Percentiles rank a stretch among this genome's conserved stretches.
Evolutionary conservation across 2,113 vertebrate genomes (phyloP).

Genomic region (Paracanthobrama guichenoti): DNA sequence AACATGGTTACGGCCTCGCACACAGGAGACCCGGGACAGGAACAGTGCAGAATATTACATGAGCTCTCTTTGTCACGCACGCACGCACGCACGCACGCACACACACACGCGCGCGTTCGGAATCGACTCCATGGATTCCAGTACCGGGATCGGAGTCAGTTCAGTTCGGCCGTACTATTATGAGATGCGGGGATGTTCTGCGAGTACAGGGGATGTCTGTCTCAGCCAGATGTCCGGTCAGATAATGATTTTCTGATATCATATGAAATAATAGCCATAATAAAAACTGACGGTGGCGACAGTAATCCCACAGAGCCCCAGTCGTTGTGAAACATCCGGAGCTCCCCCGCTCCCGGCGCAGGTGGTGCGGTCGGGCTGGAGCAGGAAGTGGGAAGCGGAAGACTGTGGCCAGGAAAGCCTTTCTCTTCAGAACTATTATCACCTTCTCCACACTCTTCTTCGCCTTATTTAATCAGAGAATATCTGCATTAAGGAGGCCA

Average conservation of each 20-base stretch:
- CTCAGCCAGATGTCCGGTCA: too few species aligned
- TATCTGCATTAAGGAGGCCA: not conserved
- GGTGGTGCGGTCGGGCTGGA: conserved; percentile 30
- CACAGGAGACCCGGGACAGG: too few species aligned
- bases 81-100: too few species aligned
- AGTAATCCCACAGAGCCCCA: not conserved
- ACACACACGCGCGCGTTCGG: too few species aligned
- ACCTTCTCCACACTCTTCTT: not conserved
- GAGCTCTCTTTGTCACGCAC: too few species aligned
- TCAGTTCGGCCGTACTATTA: conserved; percentile 11
- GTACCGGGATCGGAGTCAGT: not conserved
- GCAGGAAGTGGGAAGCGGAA: conserved; percentile 38
- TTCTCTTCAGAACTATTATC: not conserved
- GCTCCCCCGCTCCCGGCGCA: conserved; percentile 13
- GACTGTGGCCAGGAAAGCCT: conserved; percentile 1
- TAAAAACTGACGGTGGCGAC: accelerated
- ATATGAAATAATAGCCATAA: not conserved
- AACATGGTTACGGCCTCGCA: too few species aligned
- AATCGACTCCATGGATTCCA: too few species aligned
- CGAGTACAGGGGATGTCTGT: too few species aligned
- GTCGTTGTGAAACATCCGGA: not conserved
- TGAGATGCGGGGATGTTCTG: not conserved
- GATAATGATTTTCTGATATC: not conserved
- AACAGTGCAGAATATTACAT: too few species aligned
- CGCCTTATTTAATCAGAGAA: not conserved